Evolutionary conservation across 2,888 invertebrate genomes (phyloP), one percentile per base, ranked within the genome.

Genomic region (Malthinus flaveolus): DNA sequence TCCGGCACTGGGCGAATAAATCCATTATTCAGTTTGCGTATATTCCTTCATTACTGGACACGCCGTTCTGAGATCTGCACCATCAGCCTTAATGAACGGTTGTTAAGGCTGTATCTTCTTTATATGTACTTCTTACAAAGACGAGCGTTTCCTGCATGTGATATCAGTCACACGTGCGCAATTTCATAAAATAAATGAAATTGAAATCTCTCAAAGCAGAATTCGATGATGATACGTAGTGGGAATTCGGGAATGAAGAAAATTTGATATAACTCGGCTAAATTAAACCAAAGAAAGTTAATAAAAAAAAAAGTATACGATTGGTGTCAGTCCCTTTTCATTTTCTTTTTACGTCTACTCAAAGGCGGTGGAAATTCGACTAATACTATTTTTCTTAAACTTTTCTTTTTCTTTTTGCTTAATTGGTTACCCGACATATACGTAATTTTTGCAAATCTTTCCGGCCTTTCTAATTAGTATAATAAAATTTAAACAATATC

Each of bases 11-110:
- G 37, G 39, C 59, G 54, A 55, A 49, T 49, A 42, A 59, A 55
- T 59, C 50, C 54, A 59, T 59, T 59, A 59, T 59, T 59, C 59
- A 59, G 42, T 33, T 34, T 49, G 46, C 59, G 59, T 59, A 59
- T 54, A 59, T 59, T 54, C 54, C 47, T 59, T 59, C 59, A 59
- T 59, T 59, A 59, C 54, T 55, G 59, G 55, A 59, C 59, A 50
- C 59, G 50, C 49, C 50, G 55, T 59, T 59, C 54, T 23, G 49
- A 58, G 48, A 58, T 53, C 53, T 58, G 52, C 45, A 49, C 58
- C 53, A 58, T 59, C 59, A 50, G 50, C 39, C 59, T 49, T 59
- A 55, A 59, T 55, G 59, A 59, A 49, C 49, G 50, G 53, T 58
- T 58, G 54, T 49, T 59, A 59, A 59, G 55, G 59, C 49, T 50